These are phyloP conservation scores for Auanema sp. DNA, from an alignment of 2,888 invertebrate genomes.

Conservation along the genomic window DNA sequence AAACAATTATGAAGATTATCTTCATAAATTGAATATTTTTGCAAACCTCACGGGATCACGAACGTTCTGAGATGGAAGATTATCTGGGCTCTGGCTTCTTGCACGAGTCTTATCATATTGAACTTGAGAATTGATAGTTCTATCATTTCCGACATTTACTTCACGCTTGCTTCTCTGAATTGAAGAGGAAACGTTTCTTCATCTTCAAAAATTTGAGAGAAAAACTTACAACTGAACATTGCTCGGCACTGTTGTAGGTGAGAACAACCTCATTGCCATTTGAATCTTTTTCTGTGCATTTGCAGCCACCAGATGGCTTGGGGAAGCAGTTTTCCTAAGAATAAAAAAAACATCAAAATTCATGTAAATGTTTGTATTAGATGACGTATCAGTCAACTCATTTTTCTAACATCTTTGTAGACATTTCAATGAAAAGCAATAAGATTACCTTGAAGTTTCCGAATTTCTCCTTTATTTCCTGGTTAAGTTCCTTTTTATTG, in stretches of 20 bases:
- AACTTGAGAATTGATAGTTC: slow-evolving; percentile 20
- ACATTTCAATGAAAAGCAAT: not conserved
- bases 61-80: slow-evolving; percentile 33
- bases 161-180: slow-evolving; percentile 35
- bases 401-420: not conserved
- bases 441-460: slow-evolving; percentile 41
- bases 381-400: not conserved
- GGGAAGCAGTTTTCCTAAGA: slow-evolving; percentile 59
- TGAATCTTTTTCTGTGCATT: slow-evolving; percentile 57
- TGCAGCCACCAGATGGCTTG: slow-evolving; percentile 55
- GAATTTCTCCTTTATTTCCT: slow-evolving; percentile 58
- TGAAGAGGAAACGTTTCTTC: not conserved
- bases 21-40: not conserved
- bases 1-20: slow-evolving; percentile 5
- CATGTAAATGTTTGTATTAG: not conserved
- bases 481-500: slow-evolving; percentile 56
- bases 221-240: slow-evolving; percentile 41
- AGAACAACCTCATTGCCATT: slow-evolving; percentile 54
- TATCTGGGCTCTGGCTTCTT: slow-evolving; percentile 9
- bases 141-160: slow-evolving; percentile 26
- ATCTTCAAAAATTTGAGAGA: not conserved
- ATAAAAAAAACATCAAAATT: slow-evolving; percentile 2
- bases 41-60: slow-evolving; percentile 39
- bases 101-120: slow-evolving; percentile 14
- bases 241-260: slow-evolving; percentile 47